A percentile compares a stretch with the other conserved stretches of the same genome.
These are phyloP conservation scores for Amiota communis DNA, from an alignment of 2,888 invertebrate genomes.

Conservation along the genomic window DNA sequence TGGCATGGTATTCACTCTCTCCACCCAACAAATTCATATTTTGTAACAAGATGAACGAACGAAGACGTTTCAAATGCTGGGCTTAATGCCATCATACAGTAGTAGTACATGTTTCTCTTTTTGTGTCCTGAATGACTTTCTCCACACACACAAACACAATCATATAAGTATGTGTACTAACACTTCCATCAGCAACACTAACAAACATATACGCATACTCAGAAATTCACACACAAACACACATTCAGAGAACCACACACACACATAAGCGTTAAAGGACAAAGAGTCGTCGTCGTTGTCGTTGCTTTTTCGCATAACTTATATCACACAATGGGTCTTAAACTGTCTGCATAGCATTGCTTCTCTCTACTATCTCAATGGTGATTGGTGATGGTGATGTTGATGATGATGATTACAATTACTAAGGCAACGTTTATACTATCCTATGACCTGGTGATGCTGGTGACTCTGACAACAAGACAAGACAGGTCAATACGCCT, in stretches of 20 bases:
- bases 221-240: neutral
- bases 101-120: constrained; percentile 20
- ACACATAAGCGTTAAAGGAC: constrained; percentile 16
- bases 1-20: neutral
- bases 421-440: neutral
- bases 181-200: too few relatives aligned
- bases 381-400: too few relatives aligned
- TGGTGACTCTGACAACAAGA: neutral
- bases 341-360: constrained; percentile 9
- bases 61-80: neutral
- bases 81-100: constrained; percentile 2
- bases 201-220: neutral
- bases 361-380: neutral
- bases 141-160: constrained; percentile 16
- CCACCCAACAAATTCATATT: too few relatives aligned
- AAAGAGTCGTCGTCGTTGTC: neutral
- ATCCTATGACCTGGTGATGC: neutral
- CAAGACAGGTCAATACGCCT: neutral
- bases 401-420: too few relatives aligned
- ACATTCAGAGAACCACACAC: neutral
- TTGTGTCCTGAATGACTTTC: constrained; percentile 28
- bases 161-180: constrained; percentile 20
- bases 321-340: constrained; percentile 4
- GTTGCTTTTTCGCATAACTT: constrained; percentile 3
- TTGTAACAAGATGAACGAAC: too few relatives aligned